phyloP scores from a whole-genome alignment of 2,888 invertebrate genomes.

The Crocallis elinguaria region DNA sequence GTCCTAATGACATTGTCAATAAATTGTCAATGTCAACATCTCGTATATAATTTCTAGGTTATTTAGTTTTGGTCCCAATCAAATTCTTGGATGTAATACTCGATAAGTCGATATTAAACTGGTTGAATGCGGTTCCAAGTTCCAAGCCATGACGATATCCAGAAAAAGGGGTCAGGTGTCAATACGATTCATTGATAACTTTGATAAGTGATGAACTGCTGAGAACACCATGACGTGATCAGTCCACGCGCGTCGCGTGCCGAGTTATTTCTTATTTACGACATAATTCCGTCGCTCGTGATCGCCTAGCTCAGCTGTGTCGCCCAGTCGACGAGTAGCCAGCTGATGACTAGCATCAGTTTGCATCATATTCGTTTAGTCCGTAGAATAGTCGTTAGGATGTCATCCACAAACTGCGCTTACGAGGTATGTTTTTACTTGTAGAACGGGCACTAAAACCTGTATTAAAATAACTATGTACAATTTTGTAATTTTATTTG shows the following conservation, averaged over 20 bases:
- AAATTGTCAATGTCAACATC: too few relatives aligned
- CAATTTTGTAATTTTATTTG: too few relatives aligned
- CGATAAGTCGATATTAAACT: constrained; percentile 30
- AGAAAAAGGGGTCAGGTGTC: constrained; percentile 67
- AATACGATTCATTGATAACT: constrained; percentile 56
- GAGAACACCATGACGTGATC: constrained; percentile 42
- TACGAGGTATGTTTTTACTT: constrained; percentile 64
- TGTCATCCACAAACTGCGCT: constrained; percentile 60
- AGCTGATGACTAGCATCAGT: constrained; percentile 59
- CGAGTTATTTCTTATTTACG: constrained; percentile 31
- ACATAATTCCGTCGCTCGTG: constrained; percentile 42
- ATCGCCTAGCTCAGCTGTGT: constrained; percentile 20
- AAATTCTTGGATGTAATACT: constrained; percentile 26
- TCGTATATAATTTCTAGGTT: constrained; percentile 42
- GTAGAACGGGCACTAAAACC: constrained; percentile 4
- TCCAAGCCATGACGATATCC: constrained; percentile 48
- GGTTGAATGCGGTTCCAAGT: constrained; percentile 45
- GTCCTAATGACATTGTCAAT: too few relatives aligned
- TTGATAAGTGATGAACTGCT: constrained; percentile 52
- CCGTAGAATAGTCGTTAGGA: constrained; percentile 55
- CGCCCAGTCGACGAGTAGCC: constrained; percentile 38
- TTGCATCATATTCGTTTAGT: constrained; percentile 55
- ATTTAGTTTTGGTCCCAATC: constrained; percentile 42
- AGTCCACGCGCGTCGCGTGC: constrained; percentile 15
- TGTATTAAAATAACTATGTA: neutral